Evolutionary conservation across 2,888 invertebrate genomes (phyloP), one percentile per base, ranked within the genome.

Genomic region (Drosophila atripex): DNA sequence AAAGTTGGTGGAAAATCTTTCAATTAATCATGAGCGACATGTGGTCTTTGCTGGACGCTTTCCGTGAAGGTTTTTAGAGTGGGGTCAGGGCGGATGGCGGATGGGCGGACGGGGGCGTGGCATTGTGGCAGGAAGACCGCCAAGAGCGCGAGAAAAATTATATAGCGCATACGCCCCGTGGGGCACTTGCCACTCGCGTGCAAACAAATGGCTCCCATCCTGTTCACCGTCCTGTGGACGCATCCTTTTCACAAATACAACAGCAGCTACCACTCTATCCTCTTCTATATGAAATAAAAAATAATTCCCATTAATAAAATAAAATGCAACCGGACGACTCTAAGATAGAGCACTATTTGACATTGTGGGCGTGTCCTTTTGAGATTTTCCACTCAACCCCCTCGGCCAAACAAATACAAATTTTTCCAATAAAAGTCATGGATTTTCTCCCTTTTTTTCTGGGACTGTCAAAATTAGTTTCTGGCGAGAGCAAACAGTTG

Each of bases 1-100:
- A 70, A 35, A 82, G 82, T 80, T 78, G 68, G 21, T 43, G 70
- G 85, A 68, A 70, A 86, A 85, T 76, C 82, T 77, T 80, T 83
- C 82, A 83, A 83, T 83, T 87, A 83, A 83, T 83, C 82, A 83
- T 75, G 78, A 85, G 86, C 82, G 82, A 83, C 82, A 83, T 83
- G 82, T 87, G 82, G 82, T 82, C 82, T 66, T 71, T 54, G 54
- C 41, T 30, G 49, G 21, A 41, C 61, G 60, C 66, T 68, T 32
- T 32, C 8, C 35, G 23, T 7, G 16, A 28, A 2, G 16, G 12
- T 1, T 39, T 39, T 39, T 39, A 7, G 25, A 25, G 25, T 25
- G 25, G 7, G 25, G 25, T n/a, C n/a, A n/a, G n/a, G n/a, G n/a
- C n/a, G 5, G 7, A 1, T n/a, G 3, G 11, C 2, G 21, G 9